Percentiles rank a stretch among this genome's conserved stretches.
Conservation (phyloP, 2,888 invertebrate genomes). For the Habroteleia sp. region DNA sequence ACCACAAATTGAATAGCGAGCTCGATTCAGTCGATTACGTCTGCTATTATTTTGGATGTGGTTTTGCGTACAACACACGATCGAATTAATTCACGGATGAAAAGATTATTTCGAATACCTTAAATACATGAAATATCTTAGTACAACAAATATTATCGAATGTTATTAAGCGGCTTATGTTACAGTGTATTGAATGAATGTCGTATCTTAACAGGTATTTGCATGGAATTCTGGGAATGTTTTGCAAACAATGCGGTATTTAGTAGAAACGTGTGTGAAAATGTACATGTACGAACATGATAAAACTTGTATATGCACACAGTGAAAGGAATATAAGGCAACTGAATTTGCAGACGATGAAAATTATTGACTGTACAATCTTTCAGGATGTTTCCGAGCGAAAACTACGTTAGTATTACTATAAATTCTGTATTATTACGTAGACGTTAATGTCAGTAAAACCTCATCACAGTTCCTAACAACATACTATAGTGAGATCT, state of each 20-base stretch:
- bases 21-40: slow-evolving; percentile 10
- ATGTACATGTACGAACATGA: slow-evolving; percentile 6
- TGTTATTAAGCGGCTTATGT: slow-evolving; percentile 51
- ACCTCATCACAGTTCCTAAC: too few species aligned
- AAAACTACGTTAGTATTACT: too few species aligned
- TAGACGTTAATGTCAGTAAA: too few species aligned
- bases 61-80: slow-evolving; percentile 31
- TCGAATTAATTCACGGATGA: slow-evolving; percentile 42
- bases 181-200: slow-evolving; percentile 48
- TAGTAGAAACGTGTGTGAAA: slow-evolving; percentile 18
- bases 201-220: slow-evolving; percentile 50
- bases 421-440: too few species aligned
- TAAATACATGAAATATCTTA: slow-evolving; percentile 55
- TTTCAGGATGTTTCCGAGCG: too few species aligned
- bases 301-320: slow-evolving; percentile 23
- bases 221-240: slow-evolving; percentile 48
- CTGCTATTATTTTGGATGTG: slow-evolving; percentile 39
- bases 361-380: slow-evolving; percentile 2
- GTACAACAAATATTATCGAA: slow-evolving; percentile 50
- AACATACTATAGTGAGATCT: too few species aligned
- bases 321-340: slow-evolving; percentile 5
- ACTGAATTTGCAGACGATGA: slow-evolving; percentile 21
- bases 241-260: slow-evolving; percentile 53
- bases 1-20: slow-evolving; percentile 18
- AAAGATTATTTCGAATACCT: slow-evolving; percentile 48